Evolutionary conservation across 2,797 vertebrate genomes (phyloP), one percentile per base, ranked within the genome.

Genomic region (Notoglanidium macrostoma): DNA sequence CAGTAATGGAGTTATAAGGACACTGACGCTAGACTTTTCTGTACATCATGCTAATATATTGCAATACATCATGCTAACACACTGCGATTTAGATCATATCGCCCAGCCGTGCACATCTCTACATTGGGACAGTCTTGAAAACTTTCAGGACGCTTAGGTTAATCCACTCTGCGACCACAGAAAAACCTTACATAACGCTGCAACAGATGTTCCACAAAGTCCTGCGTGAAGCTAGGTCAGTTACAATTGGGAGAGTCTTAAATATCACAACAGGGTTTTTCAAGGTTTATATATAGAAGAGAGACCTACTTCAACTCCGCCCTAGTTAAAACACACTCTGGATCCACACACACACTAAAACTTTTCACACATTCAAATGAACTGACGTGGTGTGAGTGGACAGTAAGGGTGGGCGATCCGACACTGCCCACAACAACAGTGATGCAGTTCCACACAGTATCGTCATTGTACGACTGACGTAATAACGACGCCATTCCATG

Each of bases 201-300:
- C 3, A 87, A 49, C 32, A 85, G n/a, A 72, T 70, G 63, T 70
- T 21, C 32, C 73, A 85, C 15, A 73, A 68, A 72, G 54, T 74
- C 63, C 83, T 65, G 74, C 2, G 26, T 61, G 46, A 83, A 91
- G 88, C 87, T 90, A 81, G 87, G 87, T 87, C 86, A 88, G 51
- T 46, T 49, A 73, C 78, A 74, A 85, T 61, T 40, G 77, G 54
- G 61, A 73, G 57, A 86, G 87, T 82, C 88, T 77, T 87, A 89
- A 86, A 92, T 85, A 88, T 89, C 70, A 59, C 59, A 67, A 88
- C 57, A 80, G 80, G 72, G 17, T 85, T 90, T 89, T 79, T 46
- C 68, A 46, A 80, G 44, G 61, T 84, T 87, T 91, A 91, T 88
- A 92, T 91, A 91, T 91, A 92, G 88, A 86, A 72, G 19, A 78